A percentile compares a stretch with the other conserved stretches of the same genome.
phyloP scores from a whole-genome alignment of 2,888 invertebrate species.

The Muscina levida region DNA sequence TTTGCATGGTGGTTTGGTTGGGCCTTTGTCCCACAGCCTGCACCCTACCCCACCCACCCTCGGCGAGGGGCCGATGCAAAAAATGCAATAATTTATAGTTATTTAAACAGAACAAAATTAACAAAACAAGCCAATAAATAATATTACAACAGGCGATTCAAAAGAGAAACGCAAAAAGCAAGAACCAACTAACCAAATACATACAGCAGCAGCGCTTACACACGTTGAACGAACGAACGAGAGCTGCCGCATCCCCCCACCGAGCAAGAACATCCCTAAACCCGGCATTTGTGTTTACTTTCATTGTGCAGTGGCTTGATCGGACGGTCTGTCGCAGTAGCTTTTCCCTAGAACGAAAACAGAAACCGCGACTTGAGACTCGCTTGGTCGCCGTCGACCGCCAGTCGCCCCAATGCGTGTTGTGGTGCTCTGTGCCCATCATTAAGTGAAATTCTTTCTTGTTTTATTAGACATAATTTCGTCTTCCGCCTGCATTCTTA shows the following conservation, averaged over 20 bases:
- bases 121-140: constrained; percentile 50
- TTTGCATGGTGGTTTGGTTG: constrained; percentile 16
- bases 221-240: too few relatives aligned
- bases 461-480: constrained; percentile 60
- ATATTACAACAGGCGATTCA: constrained; percentile 38
- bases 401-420: background rate
- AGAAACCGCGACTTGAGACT: background rate
- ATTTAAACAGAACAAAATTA: constrained; percentile 45
- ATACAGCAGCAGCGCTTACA: too few relatives aligned
- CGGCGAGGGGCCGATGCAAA: background rate
- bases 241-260: too few relatives aligned
- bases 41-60: background rate
- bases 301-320: too few relatives aligned
- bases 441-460: constrained; percentile 49
- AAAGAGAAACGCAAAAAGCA: constrained; percentile 41
- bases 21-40: background rate
- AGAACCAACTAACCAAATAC: constrained; percentile 6
- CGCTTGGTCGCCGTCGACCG: background rate
- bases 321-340: too few relatives aligned
- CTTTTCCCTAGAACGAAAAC: background rate
- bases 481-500: constrained; percentile 66
- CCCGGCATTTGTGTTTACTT: too few relatives aligned
- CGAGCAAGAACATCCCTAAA: too few relatives aligned
- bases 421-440: constrained; percentile 42
- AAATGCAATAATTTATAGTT: constrained; percentile 36